Evolutionary conservation across 2,797 vertebrate genomes (phyloP).

Genomic region (Xyrichtys novacula): DNA sequence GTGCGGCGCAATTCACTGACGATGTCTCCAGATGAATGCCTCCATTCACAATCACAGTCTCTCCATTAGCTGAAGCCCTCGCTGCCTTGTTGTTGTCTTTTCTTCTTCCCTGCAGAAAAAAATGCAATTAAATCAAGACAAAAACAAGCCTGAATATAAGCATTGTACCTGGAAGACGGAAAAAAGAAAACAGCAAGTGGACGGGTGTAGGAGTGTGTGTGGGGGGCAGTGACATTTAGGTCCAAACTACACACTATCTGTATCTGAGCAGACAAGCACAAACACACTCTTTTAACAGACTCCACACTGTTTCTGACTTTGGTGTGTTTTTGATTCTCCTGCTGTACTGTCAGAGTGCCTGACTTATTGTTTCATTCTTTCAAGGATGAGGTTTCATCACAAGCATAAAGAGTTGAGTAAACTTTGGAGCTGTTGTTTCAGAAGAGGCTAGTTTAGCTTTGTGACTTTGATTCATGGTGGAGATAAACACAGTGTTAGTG

Average conservation of each 20-base stretch:
- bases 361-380: conserved; percentile 22
- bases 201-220: conserved; percentile 31
- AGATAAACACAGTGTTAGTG: not conserved
- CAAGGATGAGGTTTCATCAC: conserved; percentile 26
- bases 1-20: conserved; percentile 79
- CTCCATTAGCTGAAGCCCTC: conserved; percentile 80
- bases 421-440: not conserved
- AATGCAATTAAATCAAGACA: conserved; percentile 84
- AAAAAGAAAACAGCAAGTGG: conserved; percentile 41
- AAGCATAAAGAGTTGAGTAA: conserved; percentile 2
- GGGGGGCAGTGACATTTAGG: conserved; percentile 43
- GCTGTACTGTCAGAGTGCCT: conserved; percentile 18
- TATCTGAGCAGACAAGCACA: conserved; percentile 51
- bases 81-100: conserved; percentile 76
- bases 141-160: conserved; percentile 77
- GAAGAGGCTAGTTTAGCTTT: not conserved
- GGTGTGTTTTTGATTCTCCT: conserved; percentile 29
- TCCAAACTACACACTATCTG: conserved; percentile 40
- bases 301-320: conserved; percentile 28
- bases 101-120: conserved; percentile 72
- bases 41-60: conserved; percentile 85
- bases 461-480: conserved; percentile 1
- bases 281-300: conserved; percentile 47
- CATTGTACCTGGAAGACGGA: conserved; percentile 64
- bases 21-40: conserved; percentile 83